A percentile compares a stretch with the other conserved stretches of the same genome.
Evolutionary conservation across 2,888 invertebrate species (phyloP).

Genomic region (Spodoptera exigua): DNA sequence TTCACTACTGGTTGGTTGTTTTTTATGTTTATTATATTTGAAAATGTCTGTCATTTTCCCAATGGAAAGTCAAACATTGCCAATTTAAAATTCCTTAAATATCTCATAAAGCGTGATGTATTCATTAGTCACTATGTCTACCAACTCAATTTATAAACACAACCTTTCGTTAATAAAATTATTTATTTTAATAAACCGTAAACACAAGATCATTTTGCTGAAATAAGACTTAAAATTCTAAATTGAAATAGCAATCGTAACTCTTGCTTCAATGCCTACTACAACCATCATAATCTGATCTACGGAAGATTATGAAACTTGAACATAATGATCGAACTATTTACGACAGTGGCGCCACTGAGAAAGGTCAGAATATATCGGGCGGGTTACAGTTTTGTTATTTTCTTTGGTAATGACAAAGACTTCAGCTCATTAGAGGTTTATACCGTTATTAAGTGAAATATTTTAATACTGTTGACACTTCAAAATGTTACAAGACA

Average conservation of each 20-base stretch:
- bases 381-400: constrained; percentile 1
- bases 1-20: no score
- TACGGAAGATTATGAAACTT: constrained; percentile 1
- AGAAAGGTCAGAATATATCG: not conserved
- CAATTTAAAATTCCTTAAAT: not conserved
- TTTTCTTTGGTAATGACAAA: constrained; percentile 42
- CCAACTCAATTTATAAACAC: constrained; percentile 22
- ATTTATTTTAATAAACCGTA: constrained; percentile 36
- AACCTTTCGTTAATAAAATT: constrained; percentile 29
- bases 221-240: constrained; percentile 9
- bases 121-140: not conserved
- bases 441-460: constrained; percentile 48
- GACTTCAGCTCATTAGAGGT: constrained; percentile 42
- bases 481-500: constrained; percentile 42
- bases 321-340: constrained; percentile 5
- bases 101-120: not conserved
- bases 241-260: constrained; percentile 39
- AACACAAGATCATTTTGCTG: constrained; percentile 20
- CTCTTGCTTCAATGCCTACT: constrained; percentile 1
- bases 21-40: no score
- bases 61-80: no score
- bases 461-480: constrained; percentile 50
- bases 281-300: constrained; percentile 12
- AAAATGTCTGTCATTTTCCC: not conserved
- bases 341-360: constrained; percentile 9